Base-by-base conservation (phyloP, 2,113 vertebrate species). In the Elachura formosa region DNA sequence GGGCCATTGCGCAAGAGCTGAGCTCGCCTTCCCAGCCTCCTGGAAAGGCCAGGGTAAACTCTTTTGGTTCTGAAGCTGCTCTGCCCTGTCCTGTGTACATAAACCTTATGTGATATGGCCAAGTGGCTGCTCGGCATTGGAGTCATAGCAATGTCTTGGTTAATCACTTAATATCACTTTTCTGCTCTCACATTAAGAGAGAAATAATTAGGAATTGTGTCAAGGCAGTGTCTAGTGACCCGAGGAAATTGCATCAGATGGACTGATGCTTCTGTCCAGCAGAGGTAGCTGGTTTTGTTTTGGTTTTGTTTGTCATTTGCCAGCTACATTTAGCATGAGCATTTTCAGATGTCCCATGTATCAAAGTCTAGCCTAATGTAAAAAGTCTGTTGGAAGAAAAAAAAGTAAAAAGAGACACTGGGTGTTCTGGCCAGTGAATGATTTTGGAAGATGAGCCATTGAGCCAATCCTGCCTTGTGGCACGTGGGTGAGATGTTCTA, bases 51-150 rank as follows among this genome's bases (percentile, higher is more conserved):
- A 28, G 76, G 12, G 24, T 22, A 23, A 41, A 19, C 66, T 51
- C 2, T 9, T 51, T 29, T 23, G 31, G 23, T 41, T 69, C 93
- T 64, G 3, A 21, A 38, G 48, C 80, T 80, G 54, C 58, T 76
- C 58, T 86, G 71, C 54, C n/a, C 75, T 40, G 21, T 38, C n/a
- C 38, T n/a, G 4, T 5, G 45, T 33, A 6, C 40, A 3, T 48
- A 63, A 67, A 40, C 0, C 1, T 36, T 4, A 1, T 12, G 13
- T 0, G 33, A 18, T 34, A 12, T 0, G 33, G 48, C 24, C 31
- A 28, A 12, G 16, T 26, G n/a, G 10, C 52, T 66, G 46, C 79
- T 64, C 29, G 18, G 67, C 26, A 33, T 8, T 48, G 80, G 38
- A 74, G 46, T 12, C 21, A 3, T 1, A 7, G 77, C 34, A 28